Conservation (phyloP, 2,888 invertebrate genomes). For the Stomorhina lunata region DNA sequence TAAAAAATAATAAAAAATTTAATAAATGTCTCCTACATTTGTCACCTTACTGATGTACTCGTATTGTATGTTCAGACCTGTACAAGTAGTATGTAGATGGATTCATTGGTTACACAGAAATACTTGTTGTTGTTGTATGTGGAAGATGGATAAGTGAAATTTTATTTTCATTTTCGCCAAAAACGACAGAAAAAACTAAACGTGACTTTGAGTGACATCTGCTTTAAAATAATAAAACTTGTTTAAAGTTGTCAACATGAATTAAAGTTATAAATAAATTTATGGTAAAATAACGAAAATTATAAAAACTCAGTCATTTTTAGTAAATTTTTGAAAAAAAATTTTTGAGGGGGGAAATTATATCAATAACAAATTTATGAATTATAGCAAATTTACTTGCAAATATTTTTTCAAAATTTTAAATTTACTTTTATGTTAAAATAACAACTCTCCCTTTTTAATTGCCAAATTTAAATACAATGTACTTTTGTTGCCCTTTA, state of each 20-base stretch:
- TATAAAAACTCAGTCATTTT: not conserved
- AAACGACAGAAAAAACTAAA: constrained; percentile 28
- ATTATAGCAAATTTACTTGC: no score
- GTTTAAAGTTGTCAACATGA: constrained; percentile 56
- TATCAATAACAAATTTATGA: no score
- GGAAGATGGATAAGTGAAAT: constrained; percentile 40
- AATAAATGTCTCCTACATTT: constrained; percentile 43
- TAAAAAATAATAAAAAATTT: not conserved
- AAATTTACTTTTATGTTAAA: not conserved
- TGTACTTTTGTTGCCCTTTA: constrained; percentile 39
- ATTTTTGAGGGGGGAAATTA: no score
- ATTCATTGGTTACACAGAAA: not conserved
- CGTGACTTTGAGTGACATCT: constrained; percentile 59
- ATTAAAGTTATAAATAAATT: constrained; percentile 54
- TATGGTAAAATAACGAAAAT: no score
- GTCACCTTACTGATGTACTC: constrained; percentile 15
- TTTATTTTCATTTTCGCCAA: constrained; percentile 37
- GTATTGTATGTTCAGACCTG: no score
- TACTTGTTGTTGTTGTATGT: constrained; percentile 6
- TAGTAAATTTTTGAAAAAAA: not conserved
- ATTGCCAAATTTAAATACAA: constrained; percentile 30
- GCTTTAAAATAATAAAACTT: constrained; percentile 49
- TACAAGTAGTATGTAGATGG: no score
- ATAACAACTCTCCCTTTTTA: constrained; percentile 58
- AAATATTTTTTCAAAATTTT: not conserved